Conservation (phyloP, 1,140 invertebrate genomes). For the Centruroides vittatus region DNA sequence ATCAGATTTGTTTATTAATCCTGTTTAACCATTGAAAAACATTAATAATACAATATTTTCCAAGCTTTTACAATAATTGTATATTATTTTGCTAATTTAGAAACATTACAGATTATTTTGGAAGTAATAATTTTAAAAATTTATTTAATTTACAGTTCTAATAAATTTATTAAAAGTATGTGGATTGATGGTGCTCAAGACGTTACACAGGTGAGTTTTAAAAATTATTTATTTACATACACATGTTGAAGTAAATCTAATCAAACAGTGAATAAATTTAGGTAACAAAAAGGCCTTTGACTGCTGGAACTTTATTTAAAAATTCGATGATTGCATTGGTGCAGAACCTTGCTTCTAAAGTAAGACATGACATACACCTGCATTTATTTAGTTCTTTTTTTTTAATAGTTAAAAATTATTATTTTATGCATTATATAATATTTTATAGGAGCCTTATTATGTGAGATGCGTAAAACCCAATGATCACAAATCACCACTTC, state of each 20-base stretch:
- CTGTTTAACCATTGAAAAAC: too few relatives aligned
- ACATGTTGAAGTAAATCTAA: too few relatives aligned
- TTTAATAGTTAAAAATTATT: too few relatives aligned
- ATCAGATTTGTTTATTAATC: too few relatives aligned
- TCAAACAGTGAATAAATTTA: conserved; percentile 26
- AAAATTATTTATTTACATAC: not conserved
- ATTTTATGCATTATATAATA: not conserved
- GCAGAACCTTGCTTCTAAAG: conserved; percentile 67
- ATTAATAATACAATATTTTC: too few relatives aligned
- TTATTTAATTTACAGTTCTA: conserved; percentile 16
- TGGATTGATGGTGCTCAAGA: conserved; percentile 88
- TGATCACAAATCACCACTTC: conserved; percentile 68
- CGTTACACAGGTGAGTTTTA: conserved; percentile 54
- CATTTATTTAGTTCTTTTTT: too few relatives aligned
- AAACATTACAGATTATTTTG: not conserved
- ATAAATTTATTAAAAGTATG: conserved; percentile 56
- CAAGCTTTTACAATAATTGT: too few relatives aligned
- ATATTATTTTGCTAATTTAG: too few relatives aligned
- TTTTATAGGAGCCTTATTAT: conserved; percentile 68
- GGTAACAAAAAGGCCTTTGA: conserved; percentile 84
- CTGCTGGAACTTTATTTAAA: conserved; percentile 85
- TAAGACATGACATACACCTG: conserved; percentile 9
- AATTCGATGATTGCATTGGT: conserved; percentile 85
- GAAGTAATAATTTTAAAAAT: not conserved
- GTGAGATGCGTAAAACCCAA: conserved; percentile 89